Conservation (phyloP, 2,888 invertebrate genomes). For the Brachyptera putata region DNA sequence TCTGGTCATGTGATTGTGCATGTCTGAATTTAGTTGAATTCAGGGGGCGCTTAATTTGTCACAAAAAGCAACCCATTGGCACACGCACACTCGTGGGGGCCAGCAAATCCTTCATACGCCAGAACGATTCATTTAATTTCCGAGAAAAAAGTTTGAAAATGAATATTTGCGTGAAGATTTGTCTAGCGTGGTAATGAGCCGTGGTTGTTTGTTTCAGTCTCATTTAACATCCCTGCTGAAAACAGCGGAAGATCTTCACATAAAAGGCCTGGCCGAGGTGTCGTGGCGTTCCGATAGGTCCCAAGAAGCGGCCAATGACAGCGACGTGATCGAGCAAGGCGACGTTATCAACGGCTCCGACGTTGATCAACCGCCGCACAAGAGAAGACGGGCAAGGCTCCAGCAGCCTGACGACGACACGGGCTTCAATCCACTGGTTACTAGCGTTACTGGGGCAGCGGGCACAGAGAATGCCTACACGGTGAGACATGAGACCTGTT, state of each 20-base stretch:
- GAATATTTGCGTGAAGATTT: too few species aligned
- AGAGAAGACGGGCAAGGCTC: slow-evolving; percentile 62
- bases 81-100: too few species aligned
- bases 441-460: slow-evolving; percentile 48
- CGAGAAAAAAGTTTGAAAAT: too few species aligned
- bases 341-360: slow-evolving; percentile 38
- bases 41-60: too few species aligned
- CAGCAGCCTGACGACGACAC: slow-evolving; percentile 52
- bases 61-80: too few species aligned
- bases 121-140: too few species aligned
- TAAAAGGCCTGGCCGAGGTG: slow-evolving; percentile 87
- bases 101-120: too few species aligned
- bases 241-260: slow-evolving; percentile 87
- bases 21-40: too few species aligned
- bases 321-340: slow-evolving; percentile 40
- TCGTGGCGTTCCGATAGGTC: slow-evolving; percentile 69
- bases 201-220: slow-evolving; percentile 55
- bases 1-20: too few species aligned
- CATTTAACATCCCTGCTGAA: slow-evolving; percentile 82
- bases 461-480: slow-evolving; percentile 31
- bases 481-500: too few species aligned
- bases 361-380: slow-evolving; percentile 44
- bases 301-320: slow-evolving; percentile 32
- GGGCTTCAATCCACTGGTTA: slow-evolving; percentile 50
- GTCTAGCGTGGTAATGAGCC: too few species aligned